Percentiles rank a stretch among this genome's conserved stretches.
phyloP scores from a whole-genome alignment of 2,113 vertebrate species.

The Megalops atlanticus region DNA sequence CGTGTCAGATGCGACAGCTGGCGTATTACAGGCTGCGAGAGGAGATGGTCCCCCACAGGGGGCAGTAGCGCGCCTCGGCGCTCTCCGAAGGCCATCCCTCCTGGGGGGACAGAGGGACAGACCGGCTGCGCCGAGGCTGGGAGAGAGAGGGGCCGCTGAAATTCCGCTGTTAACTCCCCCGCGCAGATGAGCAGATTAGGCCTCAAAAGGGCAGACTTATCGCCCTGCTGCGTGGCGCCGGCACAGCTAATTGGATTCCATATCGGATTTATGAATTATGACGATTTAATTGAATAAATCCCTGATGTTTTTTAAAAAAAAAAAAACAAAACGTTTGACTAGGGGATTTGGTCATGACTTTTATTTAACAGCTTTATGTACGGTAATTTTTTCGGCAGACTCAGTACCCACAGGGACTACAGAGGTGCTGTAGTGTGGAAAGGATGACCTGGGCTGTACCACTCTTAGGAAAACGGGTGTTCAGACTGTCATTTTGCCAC shows the following conservation, averaged over 20 bases:
- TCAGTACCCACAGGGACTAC: no score
- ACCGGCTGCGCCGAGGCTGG: not conserved
- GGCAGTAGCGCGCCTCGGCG: not conserved
- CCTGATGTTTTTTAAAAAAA: not conserved
- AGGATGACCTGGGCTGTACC: no score
- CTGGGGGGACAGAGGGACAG: not conserved
- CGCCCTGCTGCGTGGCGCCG: not conserved
- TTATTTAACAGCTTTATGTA: no score
- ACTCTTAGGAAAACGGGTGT: no score
- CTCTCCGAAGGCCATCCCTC: not conserved
- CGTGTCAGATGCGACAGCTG: not conserved
- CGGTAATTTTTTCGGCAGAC: no score
- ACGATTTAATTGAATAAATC: not conserved
- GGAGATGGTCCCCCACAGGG: no score
- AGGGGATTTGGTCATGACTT: no score
- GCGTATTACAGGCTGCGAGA: no score
- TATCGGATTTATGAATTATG: no score
- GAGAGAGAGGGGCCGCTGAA: not conserved
- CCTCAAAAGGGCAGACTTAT: not conserved
- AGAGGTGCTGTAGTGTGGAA: no score
- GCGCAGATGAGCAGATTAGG: not conserved
- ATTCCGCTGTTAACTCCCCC: not conserved
- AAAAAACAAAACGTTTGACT: no score
- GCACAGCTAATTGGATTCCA: constrained; percentile 3
- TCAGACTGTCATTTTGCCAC: no score